A percentile compares a stretch with the other conserved stretches of the same genome.
These are phyloP conservation scores for Drosophila subsilvestris DNA, from an alignment of 2,888 invertebrate genomes.

Conservation along the genomic window DNA sequence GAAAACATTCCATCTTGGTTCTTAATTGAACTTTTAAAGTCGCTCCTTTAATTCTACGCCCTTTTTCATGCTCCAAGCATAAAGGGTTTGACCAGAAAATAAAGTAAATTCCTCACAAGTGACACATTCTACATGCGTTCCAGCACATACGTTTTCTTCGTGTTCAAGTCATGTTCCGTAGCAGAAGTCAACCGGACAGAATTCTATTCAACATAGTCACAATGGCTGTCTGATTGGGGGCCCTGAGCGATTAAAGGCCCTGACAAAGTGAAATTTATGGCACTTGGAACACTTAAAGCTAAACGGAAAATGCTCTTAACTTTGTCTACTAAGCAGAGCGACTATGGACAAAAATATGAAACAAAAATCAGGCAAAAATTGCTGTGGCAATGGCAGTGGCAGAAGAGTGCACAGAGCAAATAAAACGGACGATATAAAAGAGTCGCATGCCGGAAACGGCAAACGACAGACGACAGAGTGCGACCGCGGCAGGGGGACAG, in stretches of 20 bases:
- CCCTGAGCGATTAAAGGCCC: slow-evolving; percentile 47
- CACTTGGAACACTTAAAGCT: slow-evolving; percentile 46
- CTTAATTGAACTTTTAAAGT: too few species aligned
- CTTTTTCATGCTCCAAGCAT: not conserved
- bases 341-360: slow-evolving; percentile 16
- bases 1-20: not conserved
- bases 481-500: slow-evolving; percentile 3
- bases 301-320: slow-evolving; percentile 42
- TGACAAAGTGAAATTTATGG: slow-evolving; percentile 52
- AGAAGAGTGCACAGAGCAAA: slow-evolving; percentile 43
- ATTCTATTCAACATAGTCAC: slow-evolving; percentile 25
- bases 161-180: not conserved
- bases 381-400: slow-evolving; percentile 22
- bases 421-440: slow-evolving; percentile 52
- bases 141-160: not conserved
- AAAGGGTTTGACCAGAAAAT: not conserved
- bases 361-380: slow-evolving; percentile 19
- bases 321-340: slow-evolving; percentile 15
- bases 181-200: slow-evolving; percentile 9
- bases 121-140: not conserved
- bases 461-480: slow-evolving; percentile 44
- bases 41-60: too few species aligned
- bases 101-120: not conserved
- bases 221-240: slow-evolving; percentile 37
- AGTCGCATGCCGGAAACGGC: slow-evolving; percentile 60